These are phyloP conservation scores for Rhinoptilus africanus DNA, from an alignment of 2,113 vertebrate species.

Conservation along the genomic window DNA sequence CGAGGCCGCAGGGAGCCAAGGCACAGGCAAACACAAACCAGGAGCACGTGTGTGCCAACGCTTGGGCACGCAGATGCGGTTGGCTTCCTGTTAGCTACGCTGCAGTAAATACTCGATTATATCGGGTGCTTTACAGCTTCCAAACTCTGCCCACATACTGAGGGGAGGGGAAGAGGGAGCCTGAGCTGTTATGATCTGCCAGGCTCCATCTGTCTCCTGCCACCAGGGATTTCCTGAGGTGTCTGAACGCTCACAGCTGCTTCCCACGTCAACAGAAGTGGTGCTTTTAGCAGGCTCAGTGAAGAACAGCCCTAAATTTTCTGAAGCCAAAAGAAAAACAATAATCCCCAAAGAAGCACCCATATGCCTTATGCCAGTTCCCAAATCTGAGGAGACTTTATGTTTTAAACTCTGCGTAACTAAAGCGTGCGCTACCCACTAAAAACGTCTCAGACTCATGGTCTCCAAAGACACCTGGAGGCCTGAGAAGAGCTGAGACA, in stretches of 20 bases:
- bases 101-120: neutral
- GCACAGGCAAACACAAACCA: rapidly evolving
- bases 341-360: neutral
- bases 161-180: neutral
- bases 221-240: neutral
- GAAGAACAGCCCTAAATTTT: rapidly evolving
- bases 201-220: neutral
- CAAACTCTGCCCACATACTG: neutral
- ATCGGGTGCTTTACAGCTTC: neutral
- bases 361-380: rapidly evolving
- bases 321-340: neutral
- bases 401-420: neutral
- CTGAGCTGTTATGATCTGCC: neutral
- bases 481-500: neutral
- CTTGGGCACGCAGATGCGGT: neutral
- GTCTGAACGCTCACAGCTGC: neutral
- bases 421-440: neutral
- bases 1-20: neutral
- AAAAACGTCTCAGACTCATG: neutral
- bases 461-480: neutral
- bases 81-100: neutral
- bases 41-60: rapidly evolving
- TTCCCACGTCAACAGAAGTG: neutral
- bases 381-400: neutral
- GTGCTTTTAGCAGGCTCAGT: neutral